Percentiles rank a stretch among this genome's conserved stretches.
Conservation (phyloP, 1,140 invertebrate genomes). For the Anastrepha obliqua region DNA sequence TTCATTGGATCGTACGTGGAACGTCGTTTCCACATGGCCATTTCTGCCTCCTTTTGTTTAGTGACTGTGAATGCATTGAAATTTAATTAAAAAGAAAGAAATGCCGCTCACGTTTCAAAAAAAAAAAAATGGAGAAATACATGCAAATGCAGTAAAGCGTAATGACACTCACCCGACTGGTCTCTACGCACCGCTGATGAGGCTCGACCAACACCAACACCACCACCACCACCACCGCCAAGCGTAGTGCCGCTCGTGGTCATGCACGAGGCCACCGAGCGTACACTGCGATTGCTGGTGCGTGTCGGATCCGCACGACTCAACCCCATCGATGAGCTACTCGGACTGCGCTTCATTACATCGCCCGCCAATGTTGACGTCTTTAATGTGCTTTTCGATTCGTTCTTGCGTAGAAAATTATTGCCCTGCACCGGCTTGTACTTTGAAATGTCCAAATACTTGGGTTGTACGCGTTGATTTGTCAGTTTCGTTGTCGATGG, state of each 20-base stretch:
- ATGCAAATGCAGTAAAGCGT: constrained; percentile 36
- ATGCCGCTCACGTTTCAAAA: background rate
- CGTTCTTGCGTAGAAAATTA: constrained; percentile 77
- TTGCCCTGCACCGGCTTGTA: constrained; percentile 76
- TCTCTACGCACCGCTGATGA: constrained; percentile 68
- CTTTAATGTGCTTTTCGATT: constrained; percentile 77
- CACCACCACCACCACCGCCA: constrained; percentile 56
- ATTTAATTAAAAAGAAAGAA: constrained; percentile 25
- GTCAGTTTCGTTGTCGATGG: constrained; percentile 66
- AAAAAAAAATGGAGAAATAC: background rate
- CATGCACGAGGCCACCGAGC: constrained; percentile 66
- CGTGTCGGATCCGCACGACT: constrained; percentile 66
- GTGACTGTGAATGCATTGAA: constrained; percentile 65
- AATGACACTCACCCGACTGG: constrained; percentile 65
- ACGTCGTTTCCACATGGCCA: constrained; percentile 93
- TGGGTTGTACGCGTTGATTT: constrained; percentile 68
- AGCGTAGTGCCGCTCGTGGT: constrained; percentile 67
- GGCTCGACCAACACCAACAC: constrained; percentile 59
- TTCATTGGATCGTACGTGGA: constrained; percentile 94
- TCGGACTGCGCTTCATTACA: constrained; percentile 71
- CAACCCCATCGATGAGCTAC: constrained; percentile 69
- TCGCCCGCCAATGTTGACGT: constrained; percentile 59
- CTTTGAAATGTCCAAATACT: constrained; percentile 78
- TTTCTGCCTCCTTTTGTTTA: constrained; percentile 86
- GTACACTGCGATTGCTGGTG: constrained; percentile 70